phyloP scores from a whole-genome alignment of 2,888 invertebrate species.

The Thera britannica region DNA sequence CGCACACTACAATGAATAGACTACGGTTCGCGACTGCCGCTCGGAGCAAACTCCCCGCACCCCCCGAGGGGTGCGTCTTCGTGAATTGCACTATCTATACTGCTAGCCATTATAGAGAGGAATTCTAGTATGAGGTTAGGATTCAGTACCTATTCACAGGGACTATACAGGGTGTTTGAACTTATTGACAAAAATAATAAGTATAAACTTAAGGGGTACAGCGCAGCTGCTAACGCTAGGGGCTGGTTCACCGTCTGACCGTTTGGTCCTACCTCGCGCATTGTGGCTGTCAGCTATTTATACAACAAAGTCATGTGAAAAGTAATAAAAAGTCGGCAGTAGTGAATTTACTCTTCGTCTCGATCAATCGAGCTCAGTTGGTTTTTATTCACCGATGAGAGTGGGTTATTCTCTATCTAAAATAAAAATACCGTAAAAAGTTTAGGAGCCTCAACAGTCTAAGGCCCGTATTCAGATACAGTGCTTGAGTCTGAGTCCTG shows the following conservation, averaged over 20 bases:
- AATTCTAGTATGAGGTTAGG: not conserved
- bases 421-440: not conserved
- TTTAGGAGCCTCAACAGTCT: not conserved
- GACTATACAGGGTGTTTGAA: too few species aligned
- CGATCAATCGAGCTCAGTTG: not conserved
- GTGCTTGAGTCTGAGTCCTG: too few species aligned
- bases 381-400: not conserved
- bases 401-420: not conserved
- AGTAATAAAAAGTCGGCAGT: not conserved
- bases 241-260: not conserved
- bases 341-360: not conserved
- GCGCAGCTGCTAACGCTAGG: not conserved
- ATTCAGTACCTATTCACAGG: not conserved
- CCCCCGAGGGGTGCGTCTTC: too few species aligned
- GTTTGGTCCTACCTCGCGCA: not conserved
- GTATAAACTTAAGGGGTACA: not conserved
- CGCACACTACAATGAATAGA: too few species aligned
- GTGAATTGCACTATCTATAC: too few species aligned
- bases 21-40: too few species aligned
- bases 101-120: too few species aligned
- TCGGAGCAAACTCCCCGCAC: too few species aligned
- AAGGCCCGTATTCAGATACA: too few species aligned
- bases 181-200: not conserved
- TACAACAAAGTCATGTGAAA: not conserved
- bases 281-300: not conserved